These are phyloP conservation scores for Progne subis DNA, from an alignment of 2,113 vertebrate genomes.

Conservation along the genomic window DNA sequence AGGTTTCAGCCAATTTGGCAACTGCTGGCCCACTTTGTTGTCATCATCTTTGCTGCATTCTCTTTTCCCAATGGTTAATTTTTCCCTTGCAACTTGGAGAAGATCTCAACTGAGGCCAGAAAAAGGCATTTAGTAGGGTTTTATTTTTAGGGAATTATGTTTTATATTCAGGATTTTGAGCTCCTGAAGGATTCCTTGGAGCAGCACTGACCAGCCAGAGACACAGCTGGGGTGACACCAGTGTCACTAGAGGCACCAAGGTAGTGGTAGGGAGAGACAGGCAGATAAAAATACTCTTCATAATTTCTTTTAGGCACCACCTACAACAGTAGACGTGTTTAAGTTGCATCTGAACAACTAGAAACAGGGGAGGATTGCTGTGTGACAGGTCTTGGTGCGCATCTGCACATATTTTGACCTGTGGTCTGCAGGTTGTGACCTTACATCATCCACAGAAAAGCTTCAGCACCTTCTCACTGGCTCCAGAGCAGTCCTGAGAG, in stretches of 20 bases:
- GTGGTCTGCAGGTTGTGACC: neutral
- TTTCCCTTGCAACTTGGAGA: neutral
- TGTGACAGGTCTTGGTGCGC: neutral
- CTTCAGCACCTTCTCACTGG: neutral
- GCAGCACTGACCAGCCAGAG: neutral
- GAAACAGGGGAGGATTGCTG: neutral
- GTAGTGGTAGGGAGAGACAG: neutral
- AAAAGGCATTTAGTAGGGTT: neutral
- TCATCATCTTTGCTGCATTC: neutral
- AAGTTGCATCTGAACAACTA: neutral
- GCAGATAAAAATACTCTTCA: neutral
- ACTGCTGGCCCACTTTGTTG: neutral
- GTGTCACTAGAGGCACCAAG: neutral
- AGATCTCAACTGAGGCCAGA: neutral
- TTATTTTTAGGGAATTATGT: neutral
- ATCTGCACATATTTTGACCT: neutral
- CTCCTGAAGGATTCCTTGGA: neutral
- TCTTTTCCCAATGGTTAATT: neutral
- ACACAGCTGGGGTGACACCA: fast-evolving
- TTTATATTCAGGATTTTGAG: neutral
- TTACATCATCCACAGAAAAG: neutral
- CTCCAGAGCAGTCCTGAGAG: neutral
- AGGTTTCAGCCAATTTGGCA: neutral
- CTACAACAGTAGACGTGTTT: neutral
- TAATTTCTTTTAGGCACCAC: neutral